Base-by-base conservation (phyloP, 2,888 invertebrate genomes). In the Leptarthrus brevirostris region DNA sequence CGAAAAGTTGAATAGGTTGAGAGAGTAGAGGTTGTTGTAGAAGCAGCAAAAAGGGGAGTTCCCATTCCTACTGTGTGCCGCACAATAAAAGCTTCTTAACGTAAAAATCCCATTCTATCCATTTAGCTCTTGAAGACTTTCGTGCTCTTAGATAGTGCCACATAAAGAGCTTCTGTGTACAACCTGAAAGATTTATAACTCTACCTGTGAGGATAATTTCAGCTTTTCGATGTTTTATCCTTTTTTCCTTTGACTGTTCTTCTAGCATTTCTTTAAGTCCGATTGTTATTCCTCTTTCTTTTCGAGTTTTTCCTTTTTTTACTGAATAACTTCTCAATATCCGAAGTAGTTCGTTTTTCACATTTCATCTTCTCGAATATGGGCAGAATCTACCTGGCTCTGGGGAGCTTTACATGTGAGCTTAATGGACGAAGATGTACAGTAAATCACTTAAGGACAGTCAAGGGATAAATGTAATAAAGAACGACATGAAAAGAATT, bases 151-250 rank as follows among this genome's bases (percentile, higher is more conserved):
- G 20, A 49, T 49, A 49, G 16, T 18, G 12, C 16, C 18, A 49
- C 1, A 49, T 49, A 40, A 18, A 18, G 34, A 16, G 34, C 58
- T 36, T 8, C 58, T 56, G 16, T 26, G 56, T 56, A 56, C 14
- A 44, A 16, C n/a, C 16, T 64, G 47, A 44, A 47, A 64, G 64
- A 64, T 64, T 64, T 64, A 64, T 64, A 64, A 64, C 64, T 44
- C 20, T 22, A 40, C 64, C 47, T 14, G 64, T n/a, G 22, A 47
- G 64, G 44, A 64, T 64, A 47, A 64, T 64, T 64, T 47, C 26
- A 64, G 44, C 47, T 47, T 64, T 44, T 26, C 44, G 44, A 64
- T 64, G 64, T 47, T 64, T 64, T 64, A 64, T 64, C 64, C 44
- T 44, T 24, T 44, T 5, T 24, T 5, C 8, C 8, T 12, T 40